phyloP scores from a whole-genome alignment of 2,113 vertebrate species.

The Macrotus californicus region DNA sequence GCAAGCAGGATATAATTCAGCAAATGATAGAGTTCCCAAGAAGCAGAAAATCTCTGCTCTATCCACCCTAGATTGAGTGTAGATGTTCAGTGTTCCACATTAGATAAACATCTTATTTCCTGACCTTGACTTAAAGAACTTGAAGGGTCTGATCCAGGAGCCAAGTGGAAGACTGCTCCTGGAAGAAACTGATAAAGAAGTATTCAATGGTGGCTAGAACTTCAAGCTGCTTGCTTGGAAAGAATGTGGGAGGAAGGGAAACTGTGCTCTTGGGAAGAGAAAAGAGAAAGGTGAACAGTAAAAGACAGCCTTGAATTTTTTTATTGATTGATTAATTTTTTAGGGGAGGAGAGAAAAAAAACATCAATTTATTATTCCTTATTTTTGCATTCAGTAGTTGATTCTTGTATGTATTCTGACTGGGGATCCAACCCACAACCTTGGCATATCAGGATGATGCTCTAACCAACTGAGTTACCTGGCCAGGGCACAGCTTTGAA shows the following conservation, averaged over 20 bases:
- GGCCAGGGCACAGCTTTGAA: background rate
- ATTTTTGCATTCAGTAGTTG: no score
- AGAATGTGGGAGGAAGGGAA: background rate
- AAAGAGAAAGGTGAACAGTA: background rate
- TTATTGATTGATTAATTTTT: no score
- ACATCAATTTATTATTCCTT: no score
- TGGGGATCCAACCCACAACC: no score
- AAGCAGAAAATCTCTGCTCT: background rate
- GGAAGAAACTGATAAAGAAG: background rate
- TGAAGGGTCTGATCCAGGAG: background rate
- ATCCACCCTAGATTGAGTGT: background rate
- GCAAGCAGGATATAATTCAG: background rate
- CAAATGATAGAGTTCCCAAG: conserved; percentile 9
- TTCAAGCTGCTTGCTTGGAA: background rate
- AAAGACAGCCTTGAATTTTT: conserved; percentile 27
- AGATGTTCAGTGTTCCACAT: conserved; percentile 1
- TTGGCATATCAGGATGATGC: no score
- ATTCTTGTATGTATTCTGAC: no score
- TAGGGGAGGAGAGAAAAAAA: no score
- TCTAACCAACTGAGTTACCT: no score
- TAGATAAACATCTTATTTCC: conserved; percentile 21
- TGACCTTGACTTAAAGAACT: conserved; percentile 3
- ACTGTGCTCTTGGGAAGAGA: background rate
- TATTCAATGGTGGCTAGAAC: background rate
- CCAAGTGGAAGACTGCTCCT: background rate